Conservation (phyloP, 2,888 invertebrate genomes). For the Linnaemya vulpina region DNA sequence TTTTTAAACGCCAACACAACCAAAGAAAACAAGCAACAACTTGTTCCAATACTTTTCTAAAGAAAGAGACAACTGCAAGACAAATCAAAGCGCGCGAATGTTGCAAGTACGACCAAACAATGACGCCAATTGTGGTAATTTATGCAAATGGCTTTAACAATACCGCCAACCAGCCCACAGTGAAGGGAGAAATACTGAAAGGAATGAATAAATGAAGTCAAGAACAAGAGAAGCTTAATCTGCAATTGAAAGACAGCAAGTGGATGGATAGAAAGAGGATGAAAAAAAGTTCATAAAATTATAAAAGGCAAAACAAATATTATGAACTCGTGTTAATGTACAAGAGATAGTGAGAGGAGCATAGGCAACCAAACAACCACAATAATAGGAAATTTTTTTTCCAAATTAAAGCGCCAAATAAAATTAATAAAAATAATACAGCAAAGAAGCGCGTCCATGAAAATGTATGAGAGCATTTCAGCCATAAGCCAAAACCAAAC, state of each 20-base stretch:
- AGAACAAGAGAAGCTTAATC: constrained; percentile 69
- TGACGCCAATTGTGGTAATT: constrained; percentile 74
- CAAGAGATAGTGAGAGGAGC: neutral
- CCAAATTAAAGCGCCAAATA: constrained; percentile 67
- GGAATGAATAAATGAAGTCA: constrained; percentile 38
- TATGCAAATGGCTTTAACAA: constrained; percentile 73
- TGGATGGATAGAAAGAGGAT: constrained; percentile 38
- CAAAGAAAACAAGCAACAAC: constrained; percentile 60
- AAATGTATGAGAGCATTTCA: constrained; percentile 25
- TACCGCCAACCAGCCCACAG: constrained; percentile 42
- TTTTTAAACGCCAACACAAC: constrained; percentile 5
- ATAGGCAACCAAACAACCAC: constrained; percentile 34
- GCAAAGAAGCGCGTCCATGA: constrained; percentile 46
- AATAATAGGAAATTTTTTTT: constrained; percentile 58
- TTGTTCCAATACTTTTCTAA: constrained; percentile 37
- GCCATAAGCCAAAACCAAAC: constrained; percentile 28
- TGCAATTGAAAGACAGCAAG: constrained; percentile 66
- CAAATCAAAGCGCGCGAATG: constrained; percentile 49
- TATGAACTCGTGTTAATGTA: constrained; percentile 36
- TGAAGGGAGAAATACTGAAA: constrained; percentile 20
- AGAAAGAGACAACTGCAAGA: constrained; percentile 2
- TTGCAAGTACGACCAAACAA: constrained; percentile 68
- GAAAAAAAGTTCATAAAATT: constrained; percentile 59
- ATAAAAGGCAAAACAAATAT: constrained; percentile 61
- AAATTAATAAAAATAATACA: constrained; percentile 68